A percentile compares a stretch with the other conserved stretches of the same genome.
Evolutionary conservation across 2,797 vertebrate species (phyloP).

Genomic region (Telmatherina bonti): DNA sequence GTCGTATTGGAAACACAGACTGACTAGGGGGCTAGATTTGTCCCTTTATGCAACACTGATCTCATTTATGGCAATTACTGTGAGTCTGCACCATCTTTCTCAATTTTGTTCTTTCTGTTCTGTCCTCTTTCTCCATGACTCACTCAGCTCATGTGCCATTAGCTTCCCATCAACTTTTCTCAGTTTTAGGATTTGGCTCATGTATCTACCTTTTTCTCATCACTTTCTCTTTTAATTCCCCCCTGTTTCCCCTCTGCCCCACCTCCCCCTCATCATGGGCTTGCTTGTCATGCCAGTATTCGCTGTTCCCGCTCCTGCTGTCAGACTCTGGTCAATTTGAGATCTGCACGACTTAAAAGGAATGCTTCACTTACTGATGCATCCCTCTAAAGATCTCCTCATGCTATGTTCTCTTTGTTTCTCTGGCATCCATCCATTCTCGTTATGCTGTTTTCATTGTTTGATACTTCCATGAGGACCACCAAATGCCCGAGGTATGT

Average conservation of each 20-base stretch:
- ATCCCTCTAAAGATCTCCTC: conserved; percentile 16
- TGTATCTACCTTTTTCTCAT: conserved; percentile 31
- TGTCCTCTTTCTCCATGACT: conserved; percentile 14
- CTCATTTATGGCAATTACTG: conserved; percentile 53
- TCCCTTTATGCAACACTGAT: conserved; percentile 47
- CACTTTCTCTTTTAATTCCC: conserved; percentile 36
- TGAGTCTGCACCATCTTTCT: conserved; percentile 32
- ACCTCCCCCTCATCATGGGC: conserved; percentile 41
- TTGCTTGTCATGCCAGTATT: conserved; percentile 15
- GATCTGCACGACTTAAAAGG: conserved; percentile 18
- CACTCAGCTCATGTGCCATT: conserved; percentile 42
- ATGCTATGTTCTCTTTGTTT: conserved; percentile 4
- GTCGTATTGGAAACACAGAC: conserved; percentile 33
- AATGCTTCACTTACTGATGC: conserved; percentile 57
- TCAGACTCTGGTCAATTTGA: conserved; percentile 38
- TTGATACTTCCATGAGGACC: conserved; percentile 26
- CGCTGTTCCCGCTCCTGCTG: conserved; percentile 34
- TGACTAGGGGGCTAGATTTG: conserved; percentile 35
- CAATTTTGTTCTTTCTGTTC: conserved; percentile 1
- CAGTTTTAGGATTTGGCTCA: conserved; percentile 35
- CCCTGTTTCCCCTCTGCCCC: conserved; percentile 31
- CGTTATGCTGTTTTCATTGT: conserved; percentile 36
- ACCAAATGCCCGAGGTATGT: conserved; percentile 27
- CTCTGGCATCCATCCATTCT: conserved; percentile 8
- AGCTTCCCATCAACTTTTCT: conserved; percentile 37